Base-by-base conservation (phyloP, 2,797 vertebrate genomes). In the Lepilemur septentrionalis region DNA sequence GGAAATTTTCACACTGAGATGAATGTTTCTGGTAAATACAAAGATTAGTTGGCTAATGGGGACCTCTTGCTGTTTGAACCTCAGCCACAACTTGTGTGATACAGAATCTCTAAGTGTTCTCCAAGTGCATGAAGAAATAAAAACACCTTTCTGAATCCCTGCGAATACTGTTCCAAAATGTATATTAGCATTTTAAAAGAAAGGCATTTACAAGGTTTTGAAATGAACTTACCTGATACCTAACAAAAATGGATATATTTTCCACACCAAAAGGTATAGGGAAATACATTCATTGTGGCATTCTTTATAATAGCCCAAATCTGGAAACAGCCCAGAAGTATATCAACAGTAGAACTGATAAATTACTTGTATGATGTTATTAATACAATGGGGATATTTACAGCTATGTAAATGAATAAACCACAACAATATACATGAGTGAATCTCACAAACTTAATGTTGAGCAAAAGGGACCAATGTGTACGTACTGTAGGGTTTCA, bases 21-120 rank as follows among this genome's bases (percentile, higher is more conserved):
- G 78, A 80, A 82, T 84, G 59, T 87, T 95, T 97, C 67, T 72
- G 75, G 50, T 95, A 80, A 85, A 84, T 85, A 41, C 10, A 76
- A 88, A 92, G 80, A 95, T 73, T 76, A 85, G 67, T 20, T 4
- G 81, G 76, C 35, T 96, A 91, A 73, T 52, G 63, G 87, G 57
- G 85, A 93, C 22, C 81, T 82, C 63, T 70, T 88, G n/a, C 48
- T 91, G 32, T 79, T 93, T 89, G 87, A 97, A 79, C 61, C 50
- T 96, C 67, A 92, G 76, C 41, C 61, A 41, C 25, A 55, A 70
- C 25, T 61, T 89, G 22, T 80, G 76, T 65, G 59, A 69, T 57
- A 65, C 2, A 5, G 57, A 61, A 89, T 93, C 80, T 30, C 78
- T 63, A 14, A 63, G 22, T 41, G 81, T 96, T 87, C 46, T 83